These are phyloP conservation scores for Tanypteryx hageni DNA, from an alignment of 2,888 invertebrate species.

Conservation along the genomic window DNA sequence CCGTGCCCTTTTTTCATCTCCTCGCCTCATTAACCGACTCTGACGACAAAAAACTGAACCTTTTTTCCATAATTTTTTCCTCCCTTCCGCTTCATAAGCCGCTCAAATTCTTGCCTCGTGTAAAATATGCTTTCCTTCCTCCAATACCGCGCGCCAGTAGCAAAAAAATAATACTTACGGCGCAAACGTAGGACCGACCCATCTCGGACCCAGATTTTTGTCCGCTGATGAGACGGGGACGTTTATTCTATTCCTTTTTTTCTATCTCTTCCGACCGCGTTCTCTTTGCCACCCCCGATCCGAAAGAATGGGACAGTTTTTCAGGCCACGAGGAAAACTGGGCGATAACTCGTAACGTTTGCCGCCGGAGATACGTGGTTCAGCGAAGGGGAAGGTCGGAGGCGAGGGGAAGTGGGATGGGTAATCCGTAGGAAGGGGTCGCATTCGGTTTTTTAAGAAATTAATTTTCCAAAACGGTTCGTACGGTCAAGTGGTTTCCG, in stretches of 20 bases:
- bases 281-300: neutral
- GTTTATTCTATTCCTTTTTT: neutral
- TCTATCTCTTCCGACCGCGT: neutral
- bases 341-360: constrained; percentile 28
- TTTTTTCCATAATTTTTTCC: too few relatives aligned
- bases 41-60: too few relatives aligned
- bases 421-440: neutral
- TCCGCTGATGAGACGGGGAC: neutral
- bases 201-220: neutral
- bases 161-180: neutral
- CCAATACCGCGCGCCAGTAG: too few relatives aligned
- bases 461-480: neutral
- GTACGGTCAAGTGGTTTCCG: neutral
- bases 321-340: neutral
- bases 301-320: neutral
- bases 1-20: too few relatives aligned
- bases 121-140: too few relatives aligned
- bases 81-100: too few relatives aligned
- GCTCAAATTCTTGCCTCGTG: too few relatives aligned
- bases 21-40: too few relatives aligned
- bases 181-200: neutral
- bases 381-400: neutral
- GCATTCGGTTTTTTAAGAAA: neutral
- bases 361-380: neutral
- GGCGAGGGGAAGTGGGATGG: neutral